Evolutionary conservation across 2,888 invertebrate species (phyloP).

Genomic region (Synergus gifuensis): DNA sequence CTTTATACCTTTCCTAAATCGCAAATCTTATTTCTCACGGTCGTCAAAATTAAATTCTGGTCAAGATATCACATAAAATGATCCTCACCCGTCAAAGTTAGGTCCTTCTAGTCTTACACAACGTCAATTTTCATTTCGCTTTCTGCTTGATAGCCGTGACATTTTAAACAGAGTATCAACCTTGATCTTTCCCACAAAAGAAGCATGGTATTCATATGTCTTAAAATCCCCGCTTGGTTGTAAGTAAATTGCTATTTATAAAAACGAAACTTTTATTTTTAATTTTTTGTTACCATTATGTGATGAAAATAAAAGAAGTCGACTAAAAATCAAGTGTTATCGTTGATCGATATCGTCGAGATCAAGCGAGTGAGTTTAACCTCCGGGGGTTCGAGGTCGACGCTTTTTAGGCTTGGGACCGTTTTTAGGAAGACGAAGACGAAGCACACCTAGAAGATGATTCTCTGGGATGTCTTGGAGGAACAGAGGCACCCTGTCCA

Average conservation of each 20-base stretch:
- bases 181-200: not conserved
- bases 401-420: slow-evolving; percentile 21
- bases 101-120: slow-evolving; percentile 30
- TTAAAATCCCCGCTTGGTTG: too few species aligned
- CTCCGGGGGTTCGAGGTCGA: slow-evolving; percentile 23
- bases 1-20: not conserved
- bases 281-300: not conserved
- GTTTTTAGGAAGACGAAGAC: slow-evolving; percentile 44
- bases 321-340: not conserved
- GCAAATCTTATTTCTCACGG: not conserved
- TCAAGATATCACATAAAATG: not conserved
- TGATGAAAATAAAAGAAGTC: not conserved
- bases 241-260: not conserved
- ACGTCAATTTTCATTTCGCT: not conserved
- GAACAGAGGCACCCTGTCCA: slow-evolving; percentile 66
- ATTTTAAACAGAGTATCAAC: not conserved
- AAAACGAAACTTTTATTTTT: not conserved
- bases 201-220: not conserved
- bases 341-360: slow-evolving; percentile 1
- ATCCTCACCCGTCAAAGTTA: slow-evolving; percentile 23
- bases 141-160: slow-evolving; percentile 1
- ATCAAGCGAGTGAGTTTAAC: not conserved
- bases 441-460: slow-evolving; percentile 47
- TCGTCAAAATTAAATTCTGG: slow-evolving; percentile 4
- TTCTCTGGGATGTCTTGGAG: slow-evolving; percentile 44